Evolutionary conservation across 2,113 vertebrate genomes (phyloP).

Genomic region (Microcebus griseorufus): DNA sequence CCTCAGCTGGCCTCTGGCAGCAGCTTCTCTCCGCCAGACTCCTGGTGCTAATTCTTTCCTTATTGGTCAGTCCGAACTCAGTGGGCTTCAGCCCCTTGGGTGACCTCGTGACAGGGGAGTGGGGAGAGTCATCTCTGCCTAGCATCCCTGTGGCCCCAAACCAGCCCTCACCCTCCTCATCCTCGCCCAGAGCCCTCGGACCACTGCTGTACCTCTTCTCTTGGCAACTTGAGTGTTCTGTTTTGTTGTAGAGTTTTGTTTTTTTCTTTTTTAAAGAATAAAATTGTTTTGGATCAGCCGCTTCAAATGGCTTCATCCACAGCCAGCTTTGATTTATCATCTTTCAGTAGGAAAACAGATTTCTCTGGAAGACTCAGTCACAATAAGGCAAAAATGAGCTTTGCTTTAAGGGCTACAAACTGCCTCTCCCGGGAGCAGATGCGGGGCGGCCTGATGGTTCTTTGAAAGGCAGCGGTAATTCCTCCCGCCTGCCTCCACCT

Average conservation of each 20-base stretch:
- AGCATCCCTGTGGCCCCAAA: neutral
- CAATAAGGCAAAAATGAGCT: constrained; percentile 59
- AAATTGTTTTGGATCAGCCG: neutral
- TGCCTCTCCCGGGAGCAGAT: neutral
- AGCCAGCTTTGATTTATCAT: constrained; percentile 11
- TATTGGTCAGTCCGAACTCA: neutral
- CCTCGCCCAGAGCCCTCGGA: neutral
- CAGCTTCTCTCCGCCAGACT: neutral
- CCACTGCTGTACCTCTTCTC: accelerated
- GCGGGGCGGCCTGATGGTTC: neutral
- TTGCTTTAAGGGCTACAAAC: neutral
- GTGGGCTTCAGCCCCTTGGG: neutral
- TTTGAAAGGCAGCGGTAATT: neutral
- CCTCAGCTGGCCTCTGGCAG: neutral
- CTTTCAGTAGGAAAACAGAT: constrained; percentile 42
- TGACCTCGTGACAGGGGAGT: neutral
- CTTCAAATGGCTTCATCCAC: constrained; percentile 3
- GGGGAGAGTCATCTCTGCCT: too few relatives aligned
- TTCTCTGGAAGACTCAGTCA: constrained; percentile 38
- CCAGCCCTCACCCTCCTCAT: accelerated
- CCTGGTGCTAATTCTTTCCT: neutral
- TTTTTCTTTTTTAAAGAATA: neutral
- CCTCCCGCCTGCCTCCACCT: neutral
- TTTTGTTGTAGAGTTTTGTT: neutral
- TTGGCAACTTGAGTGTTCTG: neutral